Conservation (phyloP, 1,140 invertebrate genomes). For the Diorhabda elongata region DNA sequence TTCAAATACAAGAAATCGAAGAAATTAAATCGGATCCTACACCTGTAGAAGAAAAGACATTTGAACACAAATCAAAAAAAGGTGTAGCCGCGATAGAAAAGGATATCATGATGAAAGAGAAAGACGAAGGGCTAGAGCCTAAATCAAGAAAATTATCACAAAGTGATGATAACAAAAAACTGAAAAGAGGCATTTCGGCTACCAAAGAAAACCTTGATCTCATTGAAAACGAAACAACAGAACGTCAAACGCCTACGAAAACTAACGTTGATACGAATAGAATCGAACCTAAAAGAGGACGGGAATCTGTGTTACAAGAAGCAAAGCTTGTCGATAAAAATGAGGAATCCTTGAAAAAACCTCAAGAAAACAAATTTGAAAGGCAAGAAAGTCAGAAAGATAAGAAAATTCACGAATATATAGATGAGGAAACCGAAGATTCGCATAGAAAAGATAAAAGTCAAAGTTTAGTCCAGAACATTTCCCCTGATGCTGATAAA, state of each 20-base stretch:
- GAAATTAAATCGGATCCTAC: constrained; percentile 14
- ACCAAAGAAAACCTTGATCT: constrained; percentile 23
- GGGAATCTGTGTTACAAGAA: constrained; percentile 24
- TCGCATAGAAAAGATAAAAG: constrained; percentile 61
- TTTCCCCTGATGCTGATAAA: constrained; percentile 51
- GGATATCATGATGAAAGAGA: constrained; percentile 4
- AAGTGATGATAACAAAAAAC: constrained; percentile 23
- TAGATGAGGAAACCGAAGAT: constrained; percentile 57
- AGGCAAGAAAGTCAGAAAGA: constrained; percentile 39
- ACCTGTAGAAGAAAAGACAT: constrained; percentile 11
- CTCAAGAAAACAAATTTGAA: constrained; percentile 48
- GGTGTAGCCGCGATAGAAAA: constrained; percentile 11
- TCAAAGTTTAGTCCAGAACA: constrained; percentile 66
- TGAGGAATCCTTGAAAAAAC: constrained; percentile 48
- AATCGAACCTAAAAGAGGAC: constrained; percentile 22
- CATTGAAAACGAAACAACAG: constrained; percentile 20
- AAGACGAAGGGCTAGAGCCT: constrained; percentile 4
- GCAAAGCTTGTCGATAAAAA: constrained; percentile 27
- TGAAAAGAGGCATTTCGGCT: constrained; percentile 20
- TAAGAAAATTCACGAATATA: constrained; percentile 39
- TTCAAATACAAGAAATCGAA: constrained; percentile 36
- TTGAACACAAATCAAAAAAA: constrained; percentile 22
- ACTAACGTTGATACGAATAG: constrained; percentile 18
- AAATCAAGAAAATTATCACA: constrained; percentile 14
- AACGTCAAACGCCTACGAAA: constrained; percentile 40